Base-by-base conservation (phyloP, 2,888 invertebrate species). In the Dryobota labecula region DNA sequence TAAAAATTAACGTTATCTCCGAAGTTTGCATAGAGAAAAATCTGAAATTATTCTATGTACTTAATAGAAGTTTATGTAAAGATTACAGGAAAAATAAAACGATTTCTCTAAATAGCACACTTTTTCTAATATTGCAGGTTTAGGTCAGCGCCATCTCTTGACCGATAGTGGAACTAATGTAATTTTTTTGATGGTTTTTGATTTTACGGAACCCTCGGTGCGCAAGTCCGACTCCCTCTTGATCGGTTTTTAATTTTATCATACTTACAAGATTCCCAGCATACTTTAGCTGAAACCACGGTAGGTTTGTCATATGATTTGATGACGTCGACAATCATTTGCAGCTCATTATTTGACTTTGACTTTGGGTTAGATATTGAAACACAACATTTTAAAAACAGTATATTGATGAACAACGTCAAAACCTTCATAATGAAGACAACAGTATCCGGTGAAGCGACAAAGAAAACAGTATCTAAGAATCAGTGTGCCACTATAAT, bases 201-300 rank as follows among this genome's bases (percentile, higher is more conserved):
- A n/a, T n/a, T n/a, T n/a, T n/a, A n/a, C n/a, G n/a, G n/a, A n/a
- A n/a, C n/a, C n/a, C n/a, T n/a, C n/a, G n/a, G n/a, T n/a, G n/a
- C n/a, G n/a, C n/a, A n/a, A n/a, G n/a, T n/a, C n/a, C n/a, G n/a
- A n/a, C n/a, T n/a, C n/a, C n/a, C n/a, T n/a, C n/a, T n/a, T n/a
- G n/a, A n/a, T n/a, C n/a, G n/a, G n/a, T n/a, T n/a, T 60, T 41
- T 0, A 13, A 43, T 45, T 24, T 2, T 9, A 27, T 20, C 20
- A 54, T 54, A 89, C 91, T 92, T 88, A 94, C 93, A 47, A 24
- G 80, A 61, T 38, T 80, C 84, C 92, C 92, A 92, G 78, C 93
- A 93, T 41, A 92, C 83, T 63, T 87, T 84, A 27, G 90, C 90
- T 8, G 88, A 70, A 5, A 93, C 85, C 20, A 84, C 74, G n/a